Conservation (phyloP, 53 echinoderm and acorn worm genomes). For the Crossaster papposus region DNA sequence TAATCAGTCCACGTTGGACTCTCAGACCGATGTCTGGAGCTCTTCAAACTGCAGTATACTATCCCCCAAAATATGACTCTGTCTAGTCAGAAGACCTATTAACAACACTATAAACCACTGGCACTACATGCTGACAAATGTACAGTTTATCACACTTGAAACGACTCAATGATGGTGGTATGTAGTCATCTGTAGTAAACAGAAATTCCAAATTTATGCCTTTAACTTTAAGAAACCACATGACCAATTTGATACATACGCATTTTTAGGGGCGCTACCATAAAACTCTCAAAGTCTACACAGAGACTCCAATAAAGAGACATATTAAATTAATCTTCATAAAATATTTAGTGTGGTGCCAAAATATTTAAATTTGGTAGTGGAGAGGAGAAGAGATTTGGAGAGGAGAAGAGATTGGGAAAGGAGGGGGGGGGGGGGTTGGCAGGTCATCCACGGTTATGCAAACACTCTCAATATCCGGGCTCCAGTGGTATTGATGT, state of each 20-base stretch:
- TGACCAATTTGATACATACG: background rate
- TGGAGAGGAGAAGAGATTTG: background rate
- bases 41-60: background rate
- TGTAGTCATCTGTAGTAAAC: background rate
- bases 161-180: background rate
- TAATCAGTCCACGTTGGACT: background rate
- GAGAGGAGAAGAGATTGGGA: too few relatives aligned
- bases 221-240: background rate
- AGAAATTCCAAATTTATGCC: background rate
- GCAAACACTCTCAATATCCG: slow-evolving; percentile 19
- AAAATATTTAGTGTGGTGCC: slow-evolving; percentile 43
- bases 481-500: slow-evolving; percentile 27
- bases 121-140: background rate
- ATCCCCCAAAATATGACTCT: background rate
- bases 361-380: background rate
- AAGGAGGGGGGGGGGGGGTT: background rate
- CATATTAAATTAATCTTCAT: slow-evolving; percentile 48
- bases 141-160: background rate
- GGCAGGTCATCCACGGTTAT: slow-evolving; percentile 25
- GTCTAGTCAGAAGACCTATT: background rate
- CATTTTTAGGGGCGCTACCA: background rate
- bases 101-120: background rate
- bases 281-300: background rate
- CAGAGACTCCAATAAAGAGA: background rate
- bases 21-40: background rate